Percentiles rank a stretch among this genome's conserved stretches.
phyloP scores from a whole-genome alignment of 2,888 invertebrate genomes.

The Drosophila greeni region DNA sequence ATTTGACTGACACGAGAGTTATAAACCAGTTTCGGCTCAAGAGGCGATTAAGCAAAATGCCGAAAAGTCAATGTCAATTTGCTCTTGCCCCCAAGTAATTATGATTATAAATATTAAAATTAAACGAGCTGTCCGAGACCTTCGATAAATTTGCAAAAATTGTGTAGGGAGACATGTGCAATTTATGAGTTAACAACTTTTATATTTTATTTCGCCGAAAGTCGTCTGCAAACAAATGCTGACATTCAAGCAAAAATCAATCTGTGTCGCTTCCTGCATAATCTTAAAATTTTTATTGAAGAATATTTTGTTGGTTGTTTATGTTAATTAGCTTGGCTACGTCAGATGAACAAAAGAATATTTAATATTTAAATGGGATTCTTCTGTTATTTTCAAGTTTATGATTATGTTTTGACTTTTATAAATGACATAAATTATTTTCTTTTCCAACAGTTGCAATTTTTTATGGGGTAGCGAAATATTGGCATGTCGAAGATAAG shows the following conservation, averaged over 20 bases:
- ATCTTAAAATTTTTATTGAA: conserved; percentile 19
- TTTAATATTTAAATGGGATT: conserved; percentile 34
- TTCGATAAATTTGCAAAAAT: conserved; percentile 9
- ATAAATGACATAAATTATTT: conserved; percentile 32
- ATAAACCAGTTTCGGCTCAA: conserved; percentile 33
- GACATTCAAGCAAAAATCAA: conserved; percentile 10
- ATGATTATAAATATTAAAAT: conserved; percentile 7
- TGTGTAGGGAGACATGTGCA: background rate
- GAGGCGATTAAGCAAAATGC: conserved; percentile 17
- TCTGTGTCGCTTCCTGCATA: conserved; percentile 49
- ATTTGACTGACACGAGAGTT: conserved; percentile 28
- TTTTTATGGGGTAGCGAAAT: conserved; percentile 11
- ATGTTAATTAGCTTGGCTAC: conserved; percentile 24
- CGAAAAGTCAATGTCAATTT: conserved; percentile 41
- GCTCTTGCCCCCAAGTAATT: conserved; percentile 4
- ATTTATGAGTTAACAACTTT: conserved; percentile 1
- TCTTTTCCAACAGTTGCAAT: conserved; percentile 14
- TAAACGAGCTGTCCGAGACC: background rate
- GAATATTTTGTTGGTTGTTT: conserved; percentile 17
- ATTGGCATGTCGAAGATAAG: conserved; percentile 17
- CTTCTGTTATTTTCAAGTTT: conserved; percentile 15
- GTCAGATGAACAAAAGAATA: conserved; percentile 54
- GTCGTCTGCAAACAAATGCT: background rate
- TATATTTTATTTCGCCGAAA: background rate
- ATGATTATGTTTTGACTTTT: conserved; percentile 30